Evolutionary conservation across 2,113 vertebrate genomes (phyloP), one percentile per base, ranked within the genome.

Genomic region (Phasianus colchicus): DNA sequence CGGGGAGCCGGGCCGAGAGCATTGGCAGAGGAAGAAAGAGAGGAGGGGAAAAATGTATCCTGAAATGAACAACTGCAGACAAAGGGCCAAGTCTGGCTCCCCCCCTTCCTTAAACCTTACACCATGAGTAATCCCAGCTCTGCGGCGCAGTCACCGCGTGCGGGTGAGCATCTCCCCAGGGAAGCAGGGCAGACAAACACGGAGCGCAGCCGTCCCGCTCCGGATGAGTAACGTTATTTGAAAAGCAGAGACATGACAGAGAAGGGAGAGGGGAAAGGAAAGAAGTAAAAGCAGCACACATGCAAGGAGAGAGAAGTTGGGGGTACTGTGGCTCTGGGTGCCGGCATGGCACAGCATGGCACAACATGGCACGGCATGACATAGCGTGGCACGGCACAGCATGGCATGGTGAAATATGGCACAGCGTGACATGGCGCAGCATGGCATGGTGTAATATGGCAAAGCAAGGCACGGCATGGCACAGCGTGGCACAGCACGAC

Each of bases 21-120:
- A 0, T 0, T 50, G 83, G 79, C 83, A 78, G 90, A 25, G 80
- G 79, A 48, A 91, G 65, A 86, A 80, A 94, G 61, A 76, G 52
- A 81, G 36, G 64, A 69, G 48, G 25, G 61, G 2, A 48, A 40
- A 63, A 58, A 60, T 2, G 12, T 65, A 86, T 86, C 76, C 67
- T 82, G 86, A 90, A 92, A 86, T 3, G 81, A 90, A 88, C 87
- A 90, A 95, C 92, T 86, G 90, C 83, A 93, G 96, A 92, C 90
- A 88, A 88, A 93, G 88, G 69, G 2, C 72, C 6, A 2, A 74
- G 27, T 22, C 47, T 47, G 69, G 76, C 76, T 70, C 81, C 65
- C 90, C 66, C 66, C 86, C 83, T n/a, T 69, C 75, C 89, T 63
- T 82, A 52, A 52, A 13, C 86, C 90, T 85, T 89, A 55, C 93